Percentiles rank a stretch among this genome's conserved stretches.
These are phyloP conservation scores for Brotula barbata DNA, from an alignment of 2,797 vertebrate species.

Conservation along the genomic window DNA sequence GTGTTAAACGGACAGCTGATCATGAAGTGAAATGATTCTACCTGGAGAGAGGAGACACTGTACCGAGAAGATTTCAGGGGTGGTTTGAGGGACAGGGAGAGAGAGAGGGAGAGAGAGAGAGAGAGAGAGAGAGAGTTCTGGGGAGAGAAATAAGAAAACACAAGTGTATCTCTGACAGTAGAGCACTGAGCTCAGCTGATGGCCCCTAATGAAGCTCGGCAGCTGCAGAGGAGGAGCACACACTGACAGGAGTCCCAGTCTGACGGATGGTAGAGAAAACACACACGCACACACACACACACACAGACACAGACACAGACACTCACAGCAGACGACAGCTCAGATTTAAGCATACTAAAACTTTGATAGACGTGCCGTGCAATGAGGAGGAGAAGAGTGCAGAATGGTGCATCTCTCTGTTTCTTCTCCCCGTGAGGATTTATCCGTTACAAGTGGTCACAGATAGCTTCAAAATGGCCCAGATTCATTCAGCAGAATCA, in stretches of 20 bases:
- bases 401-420: constrained; percentile 17
- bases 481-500: too few relatives aligned
- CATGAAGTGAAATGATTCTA: too few relatives aligned
- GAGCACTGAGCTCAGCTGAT: constrained; percentile 68
- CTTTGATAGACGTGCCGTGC: constrained; percentile 36
- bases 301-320: constrained; percentile 18
- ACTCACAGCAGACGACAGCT: constrained; percentile 31
- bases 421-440: too few relatives aligned
- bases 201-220: constrained; percentile 72
- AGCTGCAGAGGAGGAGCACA: constrained; percentile 71
- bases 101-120: constrained; percentile 3
- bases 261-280: constrained; percentile 52
- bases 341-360: constrained; percentile 46
- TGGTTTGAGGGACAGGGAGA: constrained; percentile 47
- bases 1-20: too few relatives aligned
- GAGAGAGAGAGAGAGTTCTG: constrained; percentile 2
- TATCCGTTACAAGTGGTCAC: background rate
- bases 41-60: too few relatives aligned
- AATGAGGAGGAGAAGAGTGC: constrained; percentile 27
- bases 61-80: constrained; percentile 42
- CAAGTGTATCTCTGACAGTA: constrained; percentile 66
- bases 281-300: constrained; percentile 27
- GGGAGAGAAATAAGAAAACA: constrained; percentile 46
- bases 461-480: too few relatives aligned
- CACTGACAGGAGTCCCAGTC: constrained; percentile 60